Conservation (phyloP, 2,888 invertebrate genomes). For the Drosophila nigricruria region DNA sequence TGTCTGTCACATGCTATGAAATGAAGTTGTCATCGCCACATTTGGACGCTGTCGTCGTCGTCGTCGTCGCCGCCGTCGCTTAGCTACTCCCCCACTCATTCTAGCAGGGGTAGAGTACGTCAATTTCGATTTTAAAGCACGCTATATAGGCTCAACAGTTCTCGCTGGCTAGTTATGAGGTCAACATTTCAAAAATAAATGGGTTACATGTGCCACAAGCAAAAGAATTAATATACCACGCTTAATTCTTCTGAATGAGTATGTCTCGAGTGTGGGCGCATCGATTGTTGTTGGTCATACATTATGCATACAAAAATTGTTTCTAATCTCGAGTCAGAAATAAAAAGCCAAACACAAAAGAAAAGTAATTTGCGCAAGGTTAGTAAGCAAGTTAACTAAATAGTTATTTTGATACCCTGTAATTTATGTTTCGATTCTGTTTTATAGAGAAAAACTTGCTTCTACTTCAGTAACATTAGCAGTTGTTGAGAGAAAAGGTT, state of each 20-base stretch:
- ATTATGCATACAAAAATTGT: conserved; percentile 14
- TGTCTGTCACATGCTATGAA: conserved; percentile 60
- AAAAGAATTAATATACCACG: conserved; percentile 13
- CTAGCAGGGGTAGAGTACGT: conserved; percentile 14
- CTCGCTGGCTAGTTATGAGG: conserved; percentile 63
- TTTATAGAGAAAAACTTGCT: neutral
- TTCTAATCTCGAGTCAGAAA: conserved; percentile 21
- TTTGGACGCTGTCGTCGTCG: conserved; percentile 69
- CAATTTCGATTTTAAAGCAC: conserved; percentile 57
- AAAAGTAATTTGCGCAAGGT: conserved; percentile 55
- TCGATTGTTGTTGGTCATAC: conserved; percentile 5
- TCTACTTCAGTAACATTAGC: neutral
- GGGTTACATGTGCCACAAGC: conserved; percentile 62
- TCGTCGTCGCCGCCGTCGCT: conserved; percentile 60
- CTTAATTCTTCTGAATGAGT: conserved; percentile 2
- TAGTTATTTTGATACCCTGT: conserved; percentile 27
- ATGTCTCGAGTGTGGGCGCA: conserved; percentile 6
- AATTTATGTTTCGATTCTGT: neutral
- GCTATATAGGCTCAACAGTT: conserved; percentile 60
- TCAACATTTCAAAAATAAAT: conserved; percentile 79
- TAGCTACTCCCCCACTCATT: conserved; percentile 25
- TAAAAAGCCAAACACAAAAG: neutral
- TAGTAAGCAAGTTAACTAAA: conserved; percentile 38
- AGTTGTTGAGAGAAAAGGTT: neutral
- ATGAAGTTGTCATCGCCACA: conserved; percentile 78